Conservation (phyloP, 2,113 vertebrate genomes). For the Merops nubicus region DNA sequence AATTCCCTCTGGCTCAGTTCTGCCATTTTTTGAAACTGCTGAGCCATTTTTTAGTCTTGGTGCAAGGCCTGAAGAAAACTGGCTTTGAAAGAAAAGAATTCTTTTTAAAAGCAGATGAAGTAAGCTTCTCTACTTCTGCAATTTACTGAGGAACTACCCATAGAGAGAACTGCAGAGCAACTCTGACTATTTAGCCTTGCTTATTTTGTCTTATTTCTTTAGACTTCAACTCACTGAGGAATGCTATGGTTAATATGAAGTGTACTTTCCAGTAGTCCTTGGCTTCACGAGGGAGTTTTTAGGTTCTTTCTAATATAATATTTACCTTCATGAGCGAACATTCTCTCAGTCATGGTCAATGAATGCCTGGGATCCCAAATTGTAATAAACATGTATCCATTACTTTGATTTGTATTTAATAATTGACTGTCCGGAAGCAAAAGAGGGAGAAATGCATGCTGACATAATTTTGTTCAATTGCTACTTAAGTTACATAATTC, state of each 20-base stretch:
- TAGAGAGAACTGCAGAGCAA: background rate
- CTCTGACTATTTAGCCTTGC: background rate
- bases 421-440: background rate
- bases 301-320: background rate
- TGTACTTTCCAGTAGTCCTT: background rate
- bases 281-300: background rate
- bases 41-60: background rate
- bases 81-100: background rate
- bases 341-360: background rate
- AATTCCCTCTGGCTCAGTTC: background rate
- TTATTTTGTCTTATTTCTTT: background rate
- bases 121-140: background rate
- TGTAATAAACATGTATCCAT: background rate
- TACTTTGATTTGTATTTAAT: background rate
- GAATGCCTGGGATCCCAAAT: background rate
- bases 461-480: background rate
- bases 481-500: background rate
- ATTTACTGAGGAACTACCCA: background rate
- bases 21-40: background rate
- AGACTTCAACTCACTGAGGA: background rate
- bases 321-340: background rate
- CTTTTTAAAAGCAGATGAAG: background rate
- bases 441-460: background rate
- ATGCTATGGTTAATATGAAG: background rate
- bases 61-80: background rate